These are phyloP conservation scores for Galaxea fascicularis DNA, from an alignment of 92 coral and sea anemone species.

Conservation along the genomic window DNA sequence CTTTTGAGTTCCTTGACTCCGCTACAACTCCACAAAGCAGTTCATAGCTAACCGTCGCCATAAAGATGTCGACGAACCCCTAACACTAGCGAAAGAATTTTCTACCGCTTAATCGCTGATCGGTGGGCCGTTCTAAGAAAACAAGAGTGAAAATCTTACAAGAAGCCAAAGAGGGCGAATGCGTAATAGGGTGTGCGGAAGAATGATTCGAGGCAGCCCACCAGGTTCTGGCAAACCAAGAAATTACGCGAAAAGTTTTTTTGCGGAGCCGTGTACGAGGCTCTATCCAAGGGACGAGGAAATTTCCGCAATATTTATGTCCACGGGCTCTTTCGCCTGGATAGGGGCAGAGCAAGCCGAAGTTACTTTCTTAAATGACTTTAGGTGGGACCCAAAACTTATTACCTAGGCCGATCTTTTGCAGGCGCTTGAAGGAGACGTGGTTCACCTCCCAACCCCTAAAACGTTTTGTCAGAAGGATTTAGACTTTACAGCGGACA, in stretches of 20 bases:
- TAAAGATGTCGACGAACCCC: constrained; percentile 41
- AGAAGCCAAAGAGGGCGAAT: constrained; percentile 10
- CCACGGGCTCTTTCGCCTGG: constrained; percentile 46
- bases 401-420: constrained; percentile 49
- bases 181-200: constrained; percentile 36
- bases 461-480: constrained; percentile 37
- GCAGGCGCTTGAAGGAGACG: constrained; percentile 53
- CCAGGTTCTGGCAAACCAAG: constrained; percentile 34
- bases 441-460: constrained; percentile 41
- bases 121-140: constrained; percentile 33
- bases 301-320: constrained; percentile 41
- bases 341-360: constrained; percentile 33
- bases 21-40: no score
- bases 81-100: constrained; percentile 52
- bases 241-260: constrained; percentile 15
- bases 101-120: constrained; percentile 41
- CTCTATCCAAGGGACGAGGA: constrained; percentile 32
- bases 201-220: constrained; percentile 36
- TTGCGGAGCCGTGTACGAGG: constrained; percentile 18
- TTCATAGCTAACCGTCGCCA: constrained; percentile 38
- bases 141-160: constrained; percentile 20
- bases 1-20: no score
- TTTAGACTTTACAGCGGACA: constrained; percentile 36
- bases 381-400: constrained; percentile 33
- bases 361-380: constrained; percentile 39